These are phyloP conservation scores for Camelus bactrianus DNA, from an alignment of 2,113 vertebrate genomes.

Conservation along the genomic window DNA sequence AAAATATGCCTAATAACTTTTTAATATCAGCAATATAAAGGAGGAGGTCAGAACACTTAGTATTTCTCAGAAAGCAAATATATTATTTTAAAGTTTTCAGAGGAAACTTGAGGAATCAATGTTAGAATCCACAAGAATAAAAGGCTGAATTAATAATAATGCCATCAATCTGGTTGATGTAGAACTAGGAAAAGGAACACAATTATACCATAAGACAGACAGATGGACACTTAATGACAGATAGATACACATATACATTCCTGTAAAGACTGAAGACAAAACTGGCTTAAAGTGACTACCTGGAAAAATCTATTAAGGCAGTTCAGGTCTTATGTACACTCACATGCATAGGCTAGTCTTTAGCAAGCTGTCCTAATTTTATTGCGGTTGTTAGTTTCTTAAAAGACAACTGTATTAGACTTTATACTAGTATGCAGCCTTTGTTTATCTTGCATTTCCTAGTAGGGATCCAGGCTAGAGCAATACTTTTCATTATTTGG, in stretches of 20 bases:
- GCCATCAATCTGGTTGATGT: background rate
- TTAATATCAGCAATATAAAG: background rate
- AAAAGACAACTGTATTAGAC: background rate
- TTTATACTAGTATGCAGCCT: background rate
- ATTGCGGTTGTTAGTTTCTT: background rate
- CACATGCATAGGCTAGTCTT: background rate
- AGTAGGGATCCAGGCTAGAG: background rate
- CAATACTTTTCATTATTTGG: background rate
- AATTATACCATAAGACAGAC: background rate
- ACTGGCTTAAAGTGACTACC: background rate
- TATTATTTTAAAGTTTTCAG: background rate
- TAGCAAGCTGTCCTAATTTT: background rate
- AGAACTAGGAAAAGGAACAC: background rate
- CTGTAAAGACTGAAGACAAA: background rate
- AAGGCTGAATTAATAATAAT: background rate
- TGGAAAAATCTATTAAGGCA: background rate
- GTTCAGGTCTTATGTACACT: background rate
- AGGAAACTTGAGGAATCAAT: background rate
- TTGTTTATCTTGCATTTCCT: background rate
- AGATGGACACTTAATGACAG: background rate
- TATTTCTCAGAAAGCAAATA: constrained; percentile 25
- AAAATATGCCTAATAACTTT: background rate
- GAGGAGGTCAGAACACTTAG: background rate
- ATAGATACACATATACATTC: background rate
- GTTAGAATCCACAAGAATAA: background rate